Percentiles rank a stretch among this genome's conserved stretches.
Evolutionary conservation across 2,113 vertebrate species (phyloP).

Genomic region (Takifugu bimaculatus): DNA sequence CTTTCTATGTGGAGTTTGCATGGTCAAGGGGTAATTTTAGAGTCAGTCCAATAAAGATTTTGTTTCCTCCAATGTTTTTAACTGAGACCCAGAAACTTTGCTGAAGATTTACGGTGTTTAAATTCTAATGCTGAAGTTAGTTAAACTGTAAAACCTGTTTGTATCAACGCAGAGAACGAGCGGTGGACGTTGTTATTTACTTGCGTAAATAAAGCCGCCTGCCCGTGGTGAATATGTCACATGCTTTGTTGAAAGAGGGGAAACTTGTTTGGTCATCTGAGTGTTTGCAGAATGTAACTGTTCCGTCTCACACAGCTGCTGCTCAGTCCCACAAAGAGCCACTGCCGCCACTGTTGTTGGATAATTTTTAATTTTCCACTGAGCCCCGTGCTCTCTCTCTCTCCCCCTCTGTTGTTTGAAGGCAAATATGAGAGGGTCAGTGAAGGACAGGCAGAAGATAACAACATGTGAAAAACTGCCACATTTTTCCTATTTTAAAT

Average conservation of each 20-base stretch:
- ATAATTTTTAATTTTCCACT: constrained; percentile 64
- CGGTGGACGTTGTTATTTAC: constrained; percentile 3
- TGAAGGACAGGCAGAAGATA: background rate
- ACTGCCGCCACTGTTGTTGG: constrained; percentile 37
- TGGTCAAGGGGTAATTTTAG: no score
- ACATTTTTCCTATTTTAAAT: no score
- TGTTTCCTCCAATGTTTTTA: no score
- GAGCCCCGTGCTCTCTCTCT: background rate
- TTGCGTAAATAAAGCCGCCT: constrained; percentile 3
- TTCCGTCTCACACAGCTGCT: constrained; percentile 34
- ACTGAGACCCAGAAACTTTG: no score
- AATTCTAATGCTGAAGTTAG: no score
- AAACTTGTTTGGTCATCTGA: constrained; percentile 15
- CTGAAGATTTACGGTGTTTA: no score
- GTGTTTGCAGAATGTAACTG: constrained; percentile 50
- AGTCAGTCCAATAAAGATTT: no score
- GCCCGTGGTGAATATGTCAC: constrained; percentile 18
- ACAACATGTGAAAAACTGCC: no score
- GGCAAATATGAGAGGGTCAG: background rate
- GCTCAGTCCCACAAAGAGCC: constrained; percentile 11
- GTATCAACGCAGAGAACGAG: no score
- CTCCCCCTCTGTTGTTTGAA: constrained; percentile 8
- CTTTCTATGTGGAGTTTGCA: no score
- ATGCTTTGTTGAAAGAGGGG: constrained; percentile 1
- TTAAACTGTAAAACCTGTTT: no score